Evolutionary conservation across 1,140 invertebrate species (phyloP), one percentile per base, ranked within the genome.

Genomic region (Charaxes varanes): DNA sequence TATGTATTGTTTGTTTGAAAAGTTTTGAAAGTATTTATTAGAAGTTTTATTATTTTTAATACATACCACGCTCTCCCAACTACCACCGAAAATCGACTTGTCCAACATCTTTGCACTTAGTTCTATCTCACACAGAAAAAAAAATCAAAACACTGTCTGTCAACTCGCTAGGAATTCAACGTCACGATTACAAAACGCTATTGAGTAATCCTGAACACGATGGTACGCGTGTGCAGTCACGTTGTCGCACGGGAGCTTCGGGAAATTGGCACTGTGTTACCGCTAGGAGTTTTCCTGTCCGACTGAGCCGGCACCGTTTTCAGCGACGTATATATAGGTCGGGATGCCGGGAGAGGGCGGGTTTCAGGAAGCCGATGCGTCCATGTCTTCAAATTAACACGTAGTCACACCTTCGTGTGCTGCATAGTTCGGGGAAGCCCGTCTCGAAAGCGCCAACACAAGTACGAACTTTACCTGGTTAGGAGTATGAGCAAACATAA

Each of bases 51-150:
- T n/a, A n/a, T n/a, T n/a, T n/a, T n/a, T n/a, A n/a, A n/a, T n/a
- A 80, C 78, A 69, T 67, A 82, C 78, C 64, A 82, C 76, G 51
- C 76, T 83, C 53, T 83, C 78, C 78, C 76, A 80, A 67, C 78
- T 83, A 52, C 69, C 78, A 23, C 78, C 78, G 22, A 83, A 31
- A 34, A 71, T 65, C 6, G 64, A 62, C 53, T 72, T 78, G 66
- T 83, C 78, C 73, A 83, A 70, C 78, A 83, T 83, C 15, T 57
- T 65, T 40, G 16, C 30, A 34, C 36, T 31, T 4, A 18, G 17
- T 43, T 28, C 16, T 17, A 10, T 28, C 31, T 35, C 32, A 28
- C 22, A 22, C 8, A 41, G 24, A 36, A 31, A 43, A 51, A 52
- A 59, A 53, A 48, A 46, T 35, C 42, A 59, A 52, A 57, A 51